Evolutionary conservation across 2,797 vertebrate species (phyloP).

Genomic region (Diplodus sargus): DNA sequence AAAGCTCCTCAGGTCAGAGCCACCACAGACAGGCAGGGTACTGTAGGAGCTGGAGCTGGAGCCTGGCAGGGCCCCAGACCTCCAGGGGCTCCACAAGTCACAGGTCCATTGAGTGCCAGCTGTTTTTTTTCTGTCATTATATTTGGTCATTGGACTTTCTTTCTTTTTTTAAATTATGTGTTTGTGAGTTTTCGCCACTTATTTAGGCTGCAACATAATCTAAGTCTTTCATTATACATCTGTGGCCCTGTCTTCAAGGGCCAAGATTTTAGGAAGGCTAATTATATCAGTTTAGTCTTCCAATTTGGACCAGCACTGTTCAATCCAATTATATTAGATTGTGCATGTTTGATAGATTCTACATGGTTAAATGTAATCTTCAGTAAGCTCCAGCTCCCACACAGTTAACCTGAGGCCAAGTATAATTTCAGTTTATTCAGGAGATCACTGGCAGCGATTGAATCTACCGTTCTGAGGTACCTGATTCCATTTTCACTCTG

Average conservation of each 20-base stretch:
- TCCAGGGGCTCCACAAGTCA: background rate
- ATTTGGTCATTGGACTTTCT: background rate
- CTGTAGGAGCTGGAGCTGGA: too few relatives aligned
- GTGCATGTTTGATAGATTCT: too few relatives aligned
- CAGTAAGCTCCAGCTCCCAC: too few relatives aligned
- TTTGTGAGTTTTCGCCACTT: background rate
- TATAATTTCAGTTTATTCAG: too few relatives aligned
- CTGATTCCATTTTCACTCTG: too few relatives aligned
- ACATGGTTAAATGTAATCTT: too few relatives aligned
- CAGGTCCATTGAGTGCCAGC: background rate
- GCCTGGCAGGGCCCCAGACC: background rate
- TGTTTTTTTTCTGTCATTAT: background rate
- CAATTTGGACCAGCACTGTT: background rate
- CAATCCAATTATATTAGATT: too few relatives aligned
- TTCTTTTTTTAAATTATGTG: background rate
- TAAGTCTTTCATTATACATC: background rate
- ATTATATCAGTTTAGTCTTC: background rate
- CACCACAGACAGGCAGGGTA: constrained; percentile 22
- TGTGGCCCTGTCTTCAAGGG: background rate
- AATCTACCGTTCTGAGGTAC: too few relatives aligned
- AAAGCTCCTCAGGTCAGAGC: constrained; percentile 46
- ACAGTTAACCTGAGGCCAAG: too few relatives aligned
- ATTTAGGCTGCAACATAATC: background rate
- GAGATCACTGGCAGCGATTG: too few relatives aligned
- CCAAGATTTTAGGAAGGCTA: background rate